A percentile compares a stretch with the other conserved stretches of the same genome.
These are phyloP conservation scores for Ichneumoninae sp. DNA, from an alignment of 2,888 invertebrate genomes.

Conservation along the genomic window DNA sequence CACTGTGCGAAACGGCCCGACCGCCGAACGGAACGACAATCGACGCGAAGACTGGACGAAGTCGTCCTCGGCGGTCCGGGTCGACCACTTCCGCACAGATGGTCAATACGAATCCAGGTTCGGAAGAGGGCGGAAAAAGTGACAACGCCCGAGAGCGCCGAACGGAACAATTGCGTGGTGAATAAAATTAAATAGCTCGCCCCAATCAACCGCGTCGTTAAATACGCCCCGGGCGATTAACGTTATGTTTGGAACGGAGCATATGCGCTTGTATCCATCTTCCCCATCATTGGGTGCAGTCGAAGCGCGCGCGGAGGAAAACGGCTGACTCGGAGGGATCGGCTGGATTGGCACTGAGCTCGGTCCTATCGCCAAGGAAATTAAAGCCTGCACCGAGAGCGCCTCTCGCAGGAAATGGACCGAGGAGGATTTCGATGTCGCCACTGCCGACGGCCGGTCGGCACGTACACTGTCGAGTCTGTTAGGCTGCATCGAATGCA, in stretches of 20 bases:
- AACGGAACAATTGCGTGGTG: neutral
- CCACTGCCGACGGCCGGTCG: neutral
- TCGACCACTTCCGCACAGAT: slow-evolving; percentile 1
- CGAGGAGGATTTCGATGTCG: slow-evolving; percentile 13
- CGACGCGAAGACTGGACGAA: slow-evolving; percentile 13
- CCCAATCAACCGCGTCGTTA: no score
- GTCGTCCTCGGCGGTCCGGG: slow-evolving; percentile 25
- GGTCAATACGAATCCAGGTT: neutral
- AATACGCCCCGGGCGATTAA: no score
- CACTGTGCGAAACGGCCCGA: slow-evolving; percentile 7
- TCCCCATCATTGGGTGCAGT: no score
- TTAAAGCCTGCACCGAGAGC: slow-evolving; percentile 36
- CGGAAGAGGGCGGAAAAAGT: neutral
- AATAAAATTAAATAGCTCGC: no score
- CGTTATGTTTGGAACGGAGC: no score
- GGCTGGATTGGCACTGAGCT: no score
- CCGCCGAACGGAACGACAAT: slow-evolving; percentile 41
- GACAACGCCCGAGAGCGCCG: neutral
- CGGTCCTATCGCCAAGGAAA: slow-evolving; percentile 38
- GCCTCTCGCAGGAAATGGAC: slow-evolving; percentile 32
- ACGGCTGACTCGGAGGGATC: no score
- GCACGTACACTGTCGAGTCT: neutral
- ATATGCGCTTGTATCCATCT: no score
- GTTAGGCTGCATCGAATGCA: slow-evolving; percentile 8
- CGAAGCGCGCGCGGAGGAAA: no score